Conservation (phyloP, 2,113 vertebrate species). For the Pteronura brasiliensis region DNA sequence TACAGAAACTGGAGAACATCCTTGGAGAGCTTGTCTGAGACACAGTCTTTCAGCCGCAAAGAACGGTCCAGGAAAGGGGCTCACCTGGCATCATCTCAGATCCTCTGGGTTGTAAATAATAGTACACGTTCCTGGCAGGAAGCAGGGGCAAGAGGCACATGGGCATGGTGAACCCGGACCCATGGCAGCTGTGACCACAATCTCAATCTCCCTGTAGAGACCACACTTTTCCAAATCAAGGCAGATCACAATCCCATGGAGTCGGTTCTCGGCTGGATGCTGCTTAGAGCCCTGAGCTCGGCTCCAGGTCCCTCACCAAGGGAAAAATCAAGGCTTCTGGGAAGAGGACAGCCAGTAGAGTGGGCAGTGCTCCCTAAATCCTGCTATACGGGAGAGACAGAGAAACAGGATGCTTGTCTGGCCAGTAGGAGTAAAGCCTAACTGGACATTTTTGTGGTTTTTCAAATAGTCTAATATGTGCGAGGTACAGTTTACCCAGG, state of each 20-base stretch:
- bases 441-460: not conserved
- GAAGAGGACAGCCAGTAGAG: not conserved
- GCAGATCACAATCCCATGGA: not conserved
- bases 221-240: not conserved
- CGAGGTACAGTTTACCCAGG: not conserved
- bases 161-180: not conserved
- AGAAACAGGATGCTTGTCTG: not conserved
- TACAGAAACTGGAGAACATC: not conserved
- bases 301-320: fast-evolving
- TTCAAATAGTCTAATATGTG: not conserved
- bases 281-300: not conserved
- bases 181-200: not conserved
- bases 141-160: not conserved
- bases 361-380: fast-evolving
- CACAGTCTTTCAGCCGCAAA: not conserved
- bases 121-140: not conserved
- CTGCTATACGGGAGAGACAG: fast-evolving
- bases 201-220: not conserved
- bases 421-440: not conserved
- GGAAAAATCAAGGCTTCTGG: not conserved
- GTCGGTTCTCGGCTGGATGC: not conserved
- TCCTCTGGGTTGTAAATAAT: not conserved
- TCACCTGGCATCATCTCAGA: fast-evolving
- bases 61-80: not conserved
- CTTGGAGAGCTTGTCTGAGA: not conserved